Conservation (phyloP, 1,140 invertebrate genomes). For the Drosophila navojoa region DNA sequence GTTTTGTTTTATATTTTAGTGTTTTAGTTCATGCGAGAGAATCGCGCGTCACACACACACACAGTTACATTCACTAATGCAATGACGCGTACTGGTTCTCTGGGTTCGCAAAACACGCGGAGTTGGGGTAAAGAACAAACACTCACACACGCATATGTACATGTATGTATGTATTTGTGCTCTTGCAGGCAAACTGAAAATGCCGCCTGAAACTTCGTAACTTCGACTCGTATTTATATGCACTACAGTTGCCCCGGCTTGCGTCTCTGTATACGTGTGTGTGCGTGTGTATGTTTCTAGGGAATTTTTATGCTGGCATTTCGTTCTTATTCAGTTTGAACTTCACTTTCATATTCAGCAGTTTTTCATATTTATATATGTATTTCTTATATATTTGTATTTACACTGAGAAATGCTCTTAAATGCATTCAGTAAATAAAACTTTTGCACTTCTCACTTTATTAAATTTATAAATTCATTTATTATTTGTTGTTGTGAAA, state of each 20-base stretch:
- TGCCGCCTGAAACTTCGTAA: slow-evolving; percentile 24
- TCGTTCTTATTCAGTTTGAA: slow-evolving; percentile 46
- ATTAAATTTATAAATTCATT: not conserved
- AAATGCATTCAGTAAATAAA: slow-evolving; percentile 19
- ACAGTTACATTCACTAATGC: slow-evolving; percentile 33
- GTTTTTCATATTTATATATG: slow-evolving; percentile 7
- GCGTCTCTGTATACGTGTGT: not conserved
- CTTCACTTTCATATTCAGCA: slow-evolving; percentile 18
- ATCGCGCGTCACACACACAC: slow-evolving; percentile 35
- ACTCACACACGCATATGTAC: slow-evolving; percentile 10
- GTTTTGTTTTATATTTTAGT: slow-evolving; percentile 6
- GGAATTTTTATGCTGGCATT: slow-evolving; percentile 53
- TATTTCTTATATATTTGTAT: slow-evolving; percentile 12
- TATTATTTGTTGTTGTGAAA: slow-evolving; percentile 1
- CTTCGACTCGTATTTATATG: slow-evolving; percentile 32
- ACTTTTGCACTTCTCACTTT: not conserved
- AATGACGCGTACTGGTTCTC: slow-evolving; percentile 22
- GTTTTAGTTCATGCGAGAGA: slow-evolving; percentile 11
- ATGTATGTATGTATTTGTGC: too few relatives aligned
- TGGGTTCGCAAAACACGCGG: slow-evolving; percentile 16
- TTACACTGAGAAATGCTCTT: slow-evolving; percentile 5
- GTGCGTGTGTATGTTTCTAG: slow-evolving; percentile 28
- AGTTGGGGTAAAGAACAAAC: slow-evolving; percentile 49
- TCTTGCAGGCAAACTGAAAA: slow-evolving; percentile 20
- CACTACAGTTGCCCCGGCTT: slow-evolving; percentile 36